These are phyloP conservation scores for Galleria mellonella DNA, from an alignment of 1,140 invertebrate genomes.

Conservation along the genomic window DNA sequence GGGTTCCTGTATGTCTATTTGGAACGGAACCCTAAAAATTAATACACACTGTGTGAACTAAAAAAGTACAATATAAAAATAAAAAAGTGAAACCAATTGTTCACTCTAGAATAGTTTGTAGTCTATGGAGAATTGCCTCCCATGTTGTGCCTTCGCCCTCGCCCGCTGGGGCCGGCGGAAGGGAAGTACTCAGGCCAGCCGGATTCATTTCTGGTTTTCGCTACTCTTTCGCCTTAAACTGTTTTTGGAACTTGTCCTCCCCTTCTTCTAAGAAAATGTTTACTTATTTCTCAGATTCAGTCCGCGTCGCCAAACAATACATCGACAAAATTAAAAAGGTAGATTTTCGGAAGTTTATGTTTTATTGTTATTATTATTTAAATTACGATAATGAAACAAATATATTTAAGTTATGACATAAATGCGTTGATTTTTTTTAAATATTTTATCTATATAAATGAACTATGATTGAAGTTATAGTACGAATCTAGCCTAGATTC, in stretches of 20 bases:
- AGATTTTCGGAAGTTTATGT: not conserved
- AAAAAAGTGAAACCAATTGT: too few relatives aligned
- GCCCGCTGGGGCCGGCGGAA: conserved; percentile 34
- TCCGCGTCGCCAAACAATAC: conserved; percentile 1
- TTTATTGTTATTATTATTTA: too few relatives aligned
- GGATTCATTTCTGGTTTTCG: conserved; percentile 69
- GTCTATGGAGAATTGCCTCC: conserved; percentile 27
- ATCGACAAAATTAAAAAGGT: conserved; percentile 1
- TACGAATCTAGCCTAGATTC: too few relatives aligned
- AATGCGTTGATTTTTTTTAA: too few relatives aligned
- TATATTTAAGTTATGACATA: too few relatives aligned
- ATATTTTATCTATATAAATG: too few relatives aligned
- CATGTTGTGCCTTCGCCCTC: conserved; percentile 38
- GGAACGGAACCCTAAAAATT: too few relatives aligned
- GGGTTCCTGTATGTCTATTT: too few relatives aligned
- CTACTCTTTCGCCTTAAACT: conserved; percentile 67
- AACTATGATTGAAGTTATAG: too few relatives aligned
- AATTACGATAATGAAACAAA: too few relatives aligned
- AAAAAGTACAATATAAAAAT: too few relatives aligned
- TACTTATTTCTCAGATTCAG: conserved; percentile 37
- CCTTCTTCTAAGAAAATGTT: conserved; percentile 46
- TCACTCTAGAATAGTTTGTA: conserved; percentile 8
- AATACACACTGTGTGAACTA: too few relatives aligned
- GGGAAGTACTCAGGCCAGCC: conserved; percentile 45
- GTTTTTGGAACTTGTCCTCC: conserved; percentile 61